A percentile compares a stretch with the other conserved stretches of the same genome.
Evolutionary conservation across 1,140 invertebrate genomes (phyloP).

Genomic region (Ephestia elutella): DNA sequence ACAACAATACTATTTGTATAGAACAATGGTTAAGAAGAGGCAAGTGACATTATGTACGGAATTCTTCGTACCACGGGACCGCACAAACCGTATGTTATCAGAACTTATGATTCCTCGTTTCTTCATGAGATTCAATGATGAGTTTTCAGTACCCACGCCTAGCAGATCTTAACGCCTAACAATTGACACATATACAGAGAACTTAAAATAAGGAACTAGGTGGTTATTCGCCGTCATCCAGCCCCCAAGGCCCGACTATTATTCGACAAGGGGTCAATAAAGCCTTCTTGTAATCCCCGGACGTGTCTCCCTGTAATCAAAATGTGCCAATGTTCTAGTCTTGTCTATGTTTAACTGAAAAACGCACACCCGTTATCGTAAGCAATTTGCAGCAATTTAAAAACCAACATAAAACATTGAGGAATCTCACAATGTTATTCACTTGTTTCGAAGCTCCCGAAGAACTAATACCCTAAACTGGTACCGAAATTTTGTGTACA

Average conservation of each 20-base stretch:
- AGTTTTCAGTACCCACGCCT: not conserved
- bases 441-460: not conserved
- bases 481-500: slow-evolving; percentile 5
- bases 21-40: too few relatives aligned
- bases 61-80: too few relatives aligned
- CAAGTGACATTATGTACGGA: too few relatives aligned
- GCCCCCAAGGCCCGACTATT: slow-evolving; percentile 62
- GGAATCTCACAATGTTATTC: not conserved
- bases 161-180: slow-evolving; percentile 30
- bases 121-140: not conserved
- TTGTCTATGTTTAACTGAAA: slow-evolving; percentile 18
- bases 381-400: slow-evolving; percentile 14
- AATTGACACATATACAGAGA: slow-evolving; percentile 49
- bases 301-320: slow-evolving; percentile 88
- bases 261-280: slow-evolving; percentile 87
- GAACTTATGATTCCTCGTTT: not conserved
- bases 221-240: slow-evolving; percentile 38
- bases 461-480: not conserved
- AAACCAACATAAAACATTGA: slow-evolving; percentile 12
- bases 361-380: slow-evolving; percentile 12
- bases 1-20: too few relatives aligned
- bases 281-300: slow-evolving; percentile 92
- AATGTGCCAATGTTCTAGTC: slow-evolving; percentile 54
- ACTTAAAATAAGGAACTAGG: slow-evolving; percentile 42
- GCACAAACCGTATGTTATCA: not conserved